A percentile compares a stretch with the other conserved stretches of the same genome.
Evolutionary conservation across 37 sponge, comb jelly and placozoan species (phyloP).

Genomic region (Cliona cf. orientalis): DNA sequence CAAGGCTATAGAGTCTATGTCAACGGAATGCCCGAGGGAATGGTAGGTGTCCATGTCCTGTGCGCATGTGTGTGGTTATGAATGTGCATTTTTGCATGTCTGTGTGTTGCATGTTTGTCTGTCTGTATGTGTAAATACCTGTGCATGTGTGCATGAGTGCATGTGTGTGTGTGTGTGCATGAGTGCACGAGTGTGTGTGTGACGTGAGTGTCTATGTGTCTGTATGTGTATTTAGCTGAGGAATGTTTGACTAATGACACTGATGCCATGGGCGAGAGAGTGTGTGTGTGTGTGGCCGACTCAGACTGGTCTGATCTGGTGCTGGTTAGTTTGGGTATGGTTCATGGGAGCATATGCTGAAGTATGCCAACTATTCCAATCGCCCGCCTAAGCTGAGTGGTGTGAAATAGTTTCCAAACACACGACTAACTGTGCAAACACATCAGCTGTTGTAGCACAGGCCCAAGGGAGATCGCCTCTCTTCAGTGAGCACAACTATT

Average conservation of each 20-base stretch:
- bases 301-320: background rate
- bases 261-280: background rate
- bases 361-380: too few relatives aligned
- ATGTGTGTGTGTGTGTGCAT: constrained; percentile 13
- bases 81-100: too few relatives aligned
- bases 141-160: background rate
- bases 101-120: background rate
- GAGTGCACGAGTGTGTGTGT: constrained; percentile 2
- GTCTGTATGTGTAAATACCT: background rate
- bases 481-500: too few relatives aligned
- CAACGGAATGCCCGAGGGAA: constrained; percentile 66
- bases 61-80: constrained; percentile 20
- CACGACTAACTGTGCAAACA: too few relatives aligned
- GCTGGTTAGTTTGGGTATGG: constrained; percentile 19
- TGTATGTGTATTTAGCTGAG: constrained; percentile 23
- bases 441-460: too few relatives aligned
- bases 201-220: constrained; percentile 23
- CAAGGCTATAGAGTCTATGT: constrained; percentile 58
- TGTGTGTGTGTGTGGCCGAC: constrained; percentile 29
- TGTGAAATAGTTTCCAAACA: too few relatives aligned
- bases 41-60: constrained; percentile 31
- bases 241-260: too few relatives aligned
- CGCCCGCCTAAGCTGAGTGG: too few relatives aligned
- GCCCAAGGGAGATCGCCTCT: too few relatives aligned
- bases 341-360: too few relatives aligned